Evolutionary conservation across 2,888 invertebrate genomes (phyloP).

Genomic region (Agonopterix alstromeriana): DNA sequence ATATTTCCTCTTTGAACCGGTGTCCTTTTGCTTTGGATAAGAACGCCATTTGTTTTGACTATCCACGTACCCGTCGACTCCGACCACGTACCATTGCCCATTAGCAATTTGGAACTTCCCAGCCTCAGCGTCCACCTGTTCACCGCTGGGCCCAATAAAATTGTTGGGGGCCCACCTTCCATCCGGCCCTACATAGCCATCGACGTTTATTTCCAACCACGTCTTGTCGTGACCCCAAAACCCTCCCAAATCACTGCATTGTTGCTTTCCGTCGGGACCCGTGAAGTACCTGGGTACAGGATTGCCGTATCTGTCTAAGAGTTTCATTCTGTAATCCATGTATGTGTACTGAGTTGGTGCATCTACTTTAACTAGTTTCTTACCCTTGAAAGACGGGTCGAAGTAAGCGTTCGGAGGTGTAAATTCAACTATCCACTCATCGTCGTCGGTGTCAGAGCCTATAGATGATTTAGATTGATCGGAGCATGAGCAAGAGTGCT

Average conservation of each 20-base stretch:
- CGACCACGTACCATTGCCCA: slow-evolving; percentile 49
- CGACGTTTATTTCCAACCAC: slow-evolving; percentile 60
- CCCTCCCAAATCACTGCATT: slow-evolving; percentile 66
- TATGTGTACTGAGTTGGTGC: slow-evolving; percentile 50
- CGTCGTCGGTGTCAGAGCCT: slow-evolving; percentile 56
- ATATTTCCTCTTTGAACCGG: background rate
- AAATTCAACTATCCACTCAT: slow-evolving; percentile 67
- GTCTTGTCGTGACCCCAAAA: slow-evolving; percentile 57
- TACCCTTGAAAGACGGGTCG: slow-evolving; percentile 43
- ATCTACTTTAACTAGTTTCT: slow-evolving; percentile 39
- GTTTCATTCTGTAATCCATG: slow-evolving; percentile 57
- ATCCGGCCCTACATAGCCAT: slow-evolving; percentile 58
- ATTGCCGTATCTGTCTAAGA: slow-evolving; percentile 52
- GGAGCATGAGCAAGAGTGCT: slow-evolving; percentile 60
- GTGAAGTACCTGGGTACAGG: slow-evolving; percentile 59
- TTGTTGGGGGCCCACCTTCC: slow-evolving; percentile 53
- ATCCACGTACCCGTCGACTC: slow-evolving; percentile 60
- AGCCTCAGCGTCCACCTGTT: slow-evolving; percentile 42
- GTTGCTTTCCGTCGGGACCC: slow-evolving; percentile 57
- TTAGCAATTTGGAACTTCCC: slow-evolving; percentile 53
- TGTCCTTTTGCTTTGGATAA: slow-evolving; percentile 25
- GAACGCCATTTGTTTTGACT: slow-evolving; percentile 44
- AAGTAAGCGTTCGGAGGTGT: slow-evolving; percentile 62
- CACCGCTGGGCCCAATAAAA: slow-evolving; percentile 54
- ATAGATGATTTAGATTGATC: slow-evolving; percentile 27